These are phyloP conservation scores for Periophthalmodon schlosseri DNA, from an alignment of 2,113 vertebrate species.

Conservation along the genomic window DNA sequence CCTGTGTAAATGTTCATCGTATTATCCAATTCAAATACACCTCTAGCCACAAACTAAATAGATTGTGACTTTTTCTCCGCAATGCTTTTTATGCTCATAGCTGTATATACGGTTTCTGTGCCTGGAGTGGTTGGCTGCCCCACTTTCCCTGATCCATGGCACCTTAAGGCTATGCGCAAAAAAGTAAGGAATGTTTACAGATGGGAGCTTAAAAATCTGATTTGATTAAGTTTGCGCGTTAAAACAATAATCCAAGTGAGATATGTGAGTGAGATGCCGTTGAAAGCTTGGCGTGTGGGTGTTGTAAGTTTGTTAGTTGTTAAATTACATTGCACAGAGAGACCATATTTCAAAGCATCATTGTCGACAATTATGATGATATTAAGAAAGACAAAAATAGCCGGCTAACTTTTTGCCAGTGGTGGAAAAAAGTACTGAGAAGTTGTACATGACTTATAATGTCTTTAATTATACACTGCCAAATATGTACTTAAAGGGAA, in stretches of 20 bases:
- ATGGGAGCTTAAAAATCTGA: conserved; percentile 55
- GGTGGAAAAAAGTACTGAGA: no score
- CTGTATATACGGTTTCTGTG: conserved; percentile 56
- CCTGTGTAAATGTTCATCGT: conserved; percentile 26
- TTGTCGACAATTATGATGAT: not conserved
- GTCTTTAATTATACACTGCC: no score
- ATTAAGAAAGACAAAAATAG: conserved; percentile 4
- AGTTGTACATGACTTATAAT: no score
- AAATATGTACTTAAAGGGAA: no score
- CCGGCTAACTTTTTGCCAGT: no score
- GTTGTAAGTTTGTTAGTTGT: not conserved
- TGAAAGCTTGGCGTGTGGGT: not conserved
- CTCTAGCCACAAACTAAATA: conserved; percentile 68
- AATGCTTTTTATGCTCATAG: conserved; percentile 59
- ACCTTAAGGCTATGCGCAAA: conserved; percentile 46
- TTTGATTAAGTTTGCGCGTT: conserved; percentile 72
- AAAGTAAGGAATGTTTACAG: conserved; percentile 65
- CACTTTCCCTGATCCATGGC: conserved; percentile 55
- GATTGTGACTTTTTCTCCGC: conserved; percentile 51
- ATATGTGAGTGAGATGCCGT: not conserved
- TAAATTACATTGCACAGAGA: not conserved
- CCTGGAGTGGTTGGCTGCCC: conserved; percentile 67
- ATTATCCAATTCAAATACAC: conserved; percentile 57
- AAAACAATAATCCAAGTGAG: conserved; percentile 57
- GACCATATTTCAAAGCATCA: not conserved